Evolutionary conservation across 2,888 invertebrate species (phyloP).

Genomic region (Lamellibrachia satsuma): DNA sequence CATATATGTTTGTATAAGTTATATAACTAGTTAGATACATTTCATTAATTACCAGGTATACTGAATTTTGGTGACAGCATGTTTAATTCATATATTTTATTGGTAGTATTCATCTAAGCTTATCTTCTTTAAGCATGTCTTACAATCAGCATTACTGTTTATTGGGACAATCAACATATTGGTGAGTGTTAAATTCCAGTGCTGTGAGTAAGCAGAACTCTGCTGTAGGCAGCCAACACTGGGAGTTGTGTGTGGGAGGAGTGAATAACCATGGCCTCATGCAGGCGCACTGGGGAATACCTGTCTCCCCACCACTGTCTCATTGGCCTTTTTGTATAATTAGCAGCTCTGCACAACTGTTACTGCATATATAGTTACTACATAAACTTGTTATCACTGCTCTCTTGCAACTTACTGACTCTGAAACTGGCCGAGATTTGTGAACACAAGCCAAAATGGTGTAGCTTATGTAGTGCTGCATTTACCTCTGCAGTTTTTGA

Average conservation of each 20-base stretch:
- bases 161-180: neutral
- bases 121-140: no score
- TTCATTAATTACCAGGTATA: no score
- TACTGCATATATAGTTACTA: neutral
- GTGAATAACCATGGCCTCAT: neutral
- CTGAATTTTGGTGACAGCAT: no score
- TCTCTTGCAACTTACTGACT: neutral
- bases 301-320: neutral
- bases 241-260: neutral
- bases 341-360: neutral
- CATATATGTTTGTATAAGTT: no score
- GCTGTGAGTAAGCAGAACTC: neutral
- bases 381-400: neutral
- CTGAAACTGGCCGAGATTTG: neutral
- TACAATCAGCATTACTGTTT: neutral
- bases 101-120: no score
- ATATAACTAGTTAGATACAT: no score
- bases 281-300: neutral
- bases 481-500: no score
- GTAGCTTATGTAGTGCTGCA: no score
- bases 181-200: neutral
- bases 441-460: neutral
- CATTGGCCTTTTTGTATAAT: neutral
- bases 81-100: no score
- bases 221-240: neutral